phyloP scores from a whole-genome alignment of 2,888 invertebrate species.

The Dasypolia templi region DNA sequence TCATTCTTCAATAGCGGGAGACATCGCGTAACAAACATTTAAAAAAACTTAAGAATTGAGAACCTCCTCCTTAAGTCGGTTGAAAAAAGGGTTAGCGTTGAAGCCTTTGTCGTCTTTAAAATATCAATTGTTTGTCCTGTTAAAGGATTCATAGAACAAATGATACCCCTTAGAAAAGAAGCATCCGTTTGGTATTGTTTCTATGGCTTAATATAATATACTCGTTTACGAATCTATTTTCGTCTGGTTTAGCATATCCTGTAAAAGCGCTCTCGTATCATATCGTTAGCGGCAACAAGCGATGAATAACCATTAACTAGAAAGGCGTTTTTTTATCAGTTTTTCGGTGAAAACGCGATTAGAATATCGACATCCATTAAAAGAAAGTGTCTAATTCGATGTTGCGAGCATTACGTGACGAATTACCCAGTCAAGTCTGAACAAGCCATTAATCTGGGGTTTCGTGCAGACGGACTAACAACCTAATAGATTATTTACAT shows the following conservation, averaged over 20 bases:
- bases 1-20: too few species aligned
- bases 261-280: constrained; percentile 17
- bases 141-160: background rate
- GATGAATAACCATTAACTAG: constrained; percentile 67
- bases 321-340: constrained; percentile 69
- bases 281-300: constrained; percentile 42
- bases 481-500: constrained; percentile 61
- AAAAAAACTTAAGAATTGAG: too few species aligned
- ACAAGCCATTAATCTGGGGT: constrained; percentile 48
- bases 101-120: background rate
- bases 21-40: too few species aligned
- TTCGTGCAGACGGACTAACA: constrained; percentile 38
- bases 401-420: constrained; percentile 60
- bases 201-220: background rate
- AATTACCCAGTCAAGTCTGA: constrained; percentile 31
- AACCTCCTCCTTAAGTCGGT: too few species aligned
- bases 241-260: constrained; percentile 13
- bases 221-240: constrained; percentile 25
- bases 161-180: background rate
- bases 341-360: constrained; percentile 74
- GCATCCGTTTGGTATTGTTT: background rate
- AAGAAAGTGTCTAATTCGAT: constrained; percentile 65
- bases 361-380: constrained; percentile 71
- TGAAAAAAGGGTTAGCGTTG: background rate
- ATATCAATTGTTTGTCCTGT: background rate